phyloP scores from a whole-genome alignment of 2,797 vertebrate species.

The Pogoniulus pusillus region DNA sequence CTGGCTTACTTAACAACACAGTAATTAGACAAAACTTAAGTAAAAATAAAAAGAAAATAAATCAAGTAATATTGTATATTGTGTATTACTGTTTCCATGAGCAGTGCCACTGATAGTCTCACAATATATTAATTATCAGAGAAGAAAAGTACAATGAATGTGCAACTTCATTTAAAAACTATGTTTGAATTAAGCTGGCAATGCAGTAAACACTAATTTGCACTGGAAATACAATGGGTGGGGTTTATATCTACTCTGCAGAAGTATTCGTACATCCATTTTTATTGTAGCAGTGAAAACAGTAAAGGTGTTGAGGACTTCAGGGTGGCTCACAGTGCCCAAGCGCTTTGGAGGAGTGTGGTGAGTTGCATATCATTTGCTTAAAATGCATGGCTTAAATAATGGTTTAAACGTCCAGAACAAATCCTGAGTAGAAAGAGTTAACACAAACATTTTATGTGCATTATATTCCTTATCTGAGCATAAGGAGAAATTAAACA shows the following conservation, averaged over 20 bases:
- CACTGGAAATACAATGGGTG: background rate
- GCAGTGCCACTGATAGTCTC: conserved; percentile 3
- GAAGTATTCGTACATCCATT: background rate
- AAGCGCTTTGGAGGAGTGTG: background rate
- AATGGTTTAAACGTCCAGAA: background rate
- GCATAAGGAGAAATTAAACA: background rate
- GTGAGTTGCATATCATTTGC: background rate
- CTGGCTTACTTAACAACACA: conserved; percentile 45
- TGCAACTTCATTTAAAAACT: background rate
- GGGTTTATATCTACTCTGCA: background rate
- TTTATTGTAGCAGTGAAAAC: background rate
- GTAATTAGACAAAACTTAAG: conserved; percentile 49
- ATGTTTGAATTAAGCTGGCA: background rate
- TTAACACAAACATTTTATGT: background rate
- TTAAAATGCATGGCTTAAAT: background rate
- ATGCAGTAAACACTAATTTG: background rate
- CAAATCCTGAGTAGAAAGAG: background rate
- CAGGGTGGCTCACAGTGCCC: background rate
- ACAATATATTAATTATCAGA: background rate
- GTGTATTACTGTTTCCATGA: background rate
- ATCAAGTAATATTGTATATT: background rate
- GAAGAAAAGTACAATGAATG: background rate
- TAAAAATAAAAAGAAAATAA: conserved; percentile 50
- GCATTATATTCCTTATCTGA: background rate
- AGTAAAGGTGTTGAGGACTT: background rate